A percentile compares a stretch with the other conserved stretches of the same genome.
Evolutionary conservation across 2,888 invertebrate species (phyloP).

Genomic region (Synanthedon tipuliformis): DNA sequence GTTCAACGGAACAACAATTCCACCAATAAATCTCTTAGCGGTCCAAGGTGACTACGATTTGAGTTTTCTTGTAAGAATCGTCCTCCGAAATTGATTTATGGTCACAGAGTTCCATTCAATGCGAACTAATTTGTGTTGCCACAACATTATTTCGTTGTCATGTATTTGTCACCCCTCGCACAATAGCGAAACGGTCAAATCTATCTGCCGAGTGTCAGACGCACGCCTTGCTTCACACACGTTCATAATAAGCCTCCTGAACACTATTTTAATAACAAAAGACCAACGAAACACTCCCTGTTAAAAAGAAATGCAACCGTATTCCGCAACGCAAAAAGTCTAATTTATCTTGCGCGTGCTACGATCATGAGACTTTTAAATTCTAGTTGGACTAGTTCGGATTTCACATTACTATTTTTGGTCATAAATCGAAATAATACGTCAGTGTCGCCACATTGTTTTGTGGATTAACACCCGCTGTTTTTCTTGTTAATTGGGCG

Average conservation of each 20-base stretch:
- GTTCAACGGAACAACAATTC: no score
- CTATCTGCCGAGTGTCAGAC: constrained; percentile 22
- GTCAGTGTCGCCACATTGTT: constrained; percentile 43
- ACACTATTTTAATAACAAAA: constrained; percentile 8
- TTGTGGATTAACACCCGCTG: constrained; percentile 40
- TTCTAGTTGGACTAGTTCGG: constrained; percentile 2
- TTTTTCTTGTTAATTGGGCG: constrained; percentile 63
- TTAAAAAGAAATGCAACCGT: neutral
- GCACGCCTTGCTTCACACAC: constrained; percentile 25
- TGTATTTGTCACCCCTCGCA: constrained; percentile 1
- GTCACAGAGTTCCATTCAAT: neutral
- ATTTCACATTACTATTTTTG: constrained; percentile 19
- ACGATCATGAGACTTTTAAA: no score
- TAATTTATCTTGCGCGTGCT: no score
- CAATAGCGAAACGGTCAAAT: constrained; percentile 12
- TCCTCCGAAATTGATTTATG: no score
- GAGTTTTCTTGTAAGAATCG: no score
- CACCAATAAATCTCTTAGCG: no score
- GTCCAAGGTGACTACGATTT: no score
- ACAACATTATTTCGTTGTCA: neutral
- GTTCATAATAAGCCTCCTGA: constrained; percentile 29
- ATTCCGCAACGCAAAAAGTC: neutral
- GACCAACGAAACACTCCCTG: neutral
- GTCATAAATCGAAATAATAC: constrained; percentile 47
- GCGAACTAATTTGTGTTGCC: neutral